Percentiles rank a stretch among this genome's conserved stretches.
Conservation (phyloP, 2,888 invertebrate species). For the Blastobasis adustella region DNA sequence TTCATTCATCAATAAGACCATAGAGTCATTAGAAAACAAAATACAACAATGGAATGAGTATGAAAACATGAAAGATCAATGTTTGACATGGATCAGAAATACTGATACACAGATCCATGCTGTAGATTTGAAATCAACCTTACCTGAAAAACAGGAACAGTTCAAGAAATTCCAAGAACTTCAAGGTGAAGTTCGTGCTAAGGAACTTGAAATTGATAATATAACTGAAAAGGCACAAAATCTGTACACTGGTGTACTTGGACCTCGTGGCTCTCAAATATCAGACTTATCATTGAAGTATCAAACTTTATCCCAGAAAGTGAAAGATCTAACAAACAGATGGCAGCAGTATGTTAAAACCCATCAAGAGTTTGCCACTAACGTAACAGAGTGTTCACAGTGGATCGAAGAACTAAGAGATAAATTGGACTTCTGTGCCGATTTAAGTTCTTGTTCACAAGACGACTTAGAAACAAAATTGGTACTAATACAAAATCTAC, state of each 20-base stretch:
- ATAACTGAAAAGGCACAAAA: conserved; percentile 94
- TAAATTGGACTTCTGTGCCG: conserved; percentile 91
- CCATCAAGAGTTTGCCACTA: conserved; percentile 91
- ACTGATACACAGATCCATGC: conserved; percentile 92
- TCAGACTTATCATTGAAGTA: conserved; percentile 95
- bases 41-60: conserved; percentile 94
- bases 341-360: conserved; percentile 94
- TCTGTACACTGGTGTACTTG: conserved; percentile 82
- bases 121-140: conserved; percentile 87
- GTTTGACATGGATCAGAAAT: conserved; percentile 90
- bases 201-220: conserved; percentile 93
- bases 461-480: conserved; percentile 90
- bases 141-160: conserved; percentile 89
- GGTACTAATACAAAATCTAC: conserved; percentile 87
- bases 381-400: conserved; percentile 84
- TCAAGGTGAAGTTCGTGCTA: conserved; percentile 92
- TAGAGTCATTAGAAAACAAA: conserved; percentile 86
- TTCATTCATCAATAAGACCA: conserved; percentile 84
- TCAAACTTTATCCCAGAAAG: conserved; percentile 90
- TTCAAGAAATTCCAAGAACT: conserved; percentile 84
- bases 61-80: conserved; percentile 89
- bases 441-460: conserved; percentile 86
- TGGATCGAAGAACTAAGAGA: conserved; percentile 90
- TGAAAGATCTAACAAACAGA: conserved; percentile 91
- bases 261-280: conserved; percentile 86